Evolutionary conservation across 2,888 invertebrate species (phyloP), one percentile per base, ranked within the genome.

Genomic region (Elaeidobius kamerunicus): DNA sequence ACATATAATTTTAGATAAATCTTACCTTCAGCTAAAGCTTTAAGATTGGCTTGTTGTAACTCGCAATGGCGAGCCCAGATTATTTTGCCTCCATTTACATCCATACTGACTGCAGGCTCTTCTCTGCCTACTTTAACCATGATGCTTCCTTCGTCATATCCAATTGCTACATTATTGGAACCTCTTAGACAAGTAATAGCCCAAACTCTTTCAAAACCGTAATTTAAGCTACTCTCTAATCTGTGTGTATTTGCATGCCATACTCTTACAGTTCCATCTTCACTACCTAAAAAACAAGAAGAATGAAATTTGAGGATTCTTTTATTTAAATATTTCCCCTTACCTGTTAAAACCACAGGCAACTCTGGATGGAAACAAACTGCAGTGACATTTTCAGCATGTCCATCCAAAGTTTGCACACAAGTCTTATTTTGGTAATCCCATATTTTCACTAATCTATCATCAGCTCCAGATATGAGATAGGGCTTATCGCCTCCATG

Each of bases 401-500:
- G 99, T 0, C 98, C 89, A 74, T 98, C 97, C 55, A 99, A 76
- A 0, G 98, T 98, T 72, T 99, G 98, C 0, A 99, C 98, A 73
- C 98, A 99, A 0, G 96, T 97, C 77, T 99, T 99, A 75, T 98
- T 99, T 75, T 99, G 92, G 72, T 99, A 99, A 70, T 99, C 99
- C 99, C 99, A 99, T 65, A 99, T 99, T 76, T 98, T 99, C 4
- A 98, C 96, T 36, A 91, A 80, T 46, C 94, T 84, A 73, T 99
- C 99, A 72, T 99, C 99, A 19, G 98, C 98, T 2, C 99, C 99
- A 43, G 98, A 98, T 68, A 97, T 98, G 45, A 99, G 78, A 71
- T 99, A 99, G 0, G 99, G 99, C 67, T 99, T 99, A 70, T 99
- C 99, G 35, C 69, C 98, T 5, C 96, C 98, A 68, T 96, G 91